A percentile compares a stretch with the other conserved stretches of the same genome.
Evolutionary conservation across 2,797 vertebrate species (phyloP).

Genomic region (Scomberomorus guttatus): DNA sequence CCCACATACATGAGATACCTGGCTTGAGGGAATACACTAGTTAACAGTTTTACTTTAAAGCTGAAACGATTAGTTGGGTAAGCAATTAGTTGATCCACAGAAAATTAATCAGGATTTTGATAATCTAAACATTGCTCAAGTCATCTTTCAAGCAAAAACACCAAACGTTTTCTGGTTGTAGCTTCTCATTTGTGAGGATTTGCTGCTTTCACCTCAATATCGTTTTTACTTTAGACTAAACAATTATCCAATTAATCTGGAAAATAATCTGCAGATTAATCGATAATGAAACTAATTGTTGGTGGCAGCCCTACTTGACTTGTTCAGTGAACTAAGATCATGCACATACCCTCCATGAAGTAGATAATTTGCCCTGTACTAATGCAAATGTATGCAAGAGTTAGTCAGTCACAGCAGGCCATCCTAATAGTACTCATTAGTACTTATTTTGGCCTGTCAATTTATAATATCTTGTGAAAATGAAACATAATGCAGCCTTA

Average conservation of each 20-base stretch:
- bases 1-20: no score
- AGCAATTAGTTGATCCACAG: no score
- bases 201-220: background rate
- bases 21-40: background rate
- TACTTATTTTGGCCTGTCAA: background rate
- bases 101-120: no score
- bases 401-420: background rate
- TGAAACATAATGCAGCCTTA: background rate
- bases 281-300: background rate
- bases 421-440: background rate
- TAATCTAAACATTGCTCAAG: no score
- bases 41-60: no score
- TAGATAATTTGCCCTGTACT: background rate
- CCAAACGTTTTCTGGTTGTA: no score
- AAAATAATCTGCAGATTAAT: background rate
- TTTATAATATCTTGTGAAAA: background rate
- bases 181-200: background rate
- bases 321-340: background rate
- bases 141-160: no score
- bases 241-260: background rate
- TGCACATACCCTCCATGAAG: background rate
- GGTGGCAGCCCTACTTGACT: background rate
- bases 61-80: no score
- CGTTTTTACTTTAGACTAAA: background rate
- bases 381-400: background rate